These are phyloP conservation scores for Pycnonotus jocosus DNA, from an alignment of 2,113 vertebrate species.

Conservation along the genomic window DNA sequence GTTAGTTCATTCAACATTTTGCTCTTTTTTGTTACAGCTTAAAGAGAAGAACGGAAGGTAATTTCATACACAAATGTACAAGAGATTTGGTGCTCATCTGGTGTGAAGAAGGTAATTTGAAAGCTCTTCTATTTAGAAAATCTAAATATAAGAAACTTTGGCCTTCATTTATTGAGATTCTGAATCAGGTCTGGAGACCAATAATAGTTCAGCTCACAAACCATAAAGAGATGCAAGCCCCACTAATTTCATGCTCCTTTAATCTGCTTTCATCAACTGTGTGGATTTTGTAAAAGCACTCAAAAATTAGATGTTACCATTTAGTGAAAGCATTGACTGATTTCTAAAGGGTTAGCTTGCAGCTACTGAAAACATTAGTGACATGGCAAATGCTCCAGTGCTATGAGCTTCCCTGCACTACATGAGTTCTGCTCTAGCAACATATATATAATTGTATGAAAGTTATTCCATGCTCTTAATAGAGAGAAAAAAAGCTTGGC, in stretches of 20 bases:
- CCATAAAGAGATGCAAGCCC: slow-evolving; percentile 18
- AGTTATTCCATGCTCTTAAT: neutral
- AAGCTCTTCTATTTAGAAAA: slow-evolving; percentile 39
- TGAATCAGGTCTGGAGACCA: slow-evolving; percentile 30
- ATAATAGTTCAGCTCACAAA: slow-evolving; percentile 37
- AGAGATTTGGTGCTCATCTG: slow-evolving; percentile 34
- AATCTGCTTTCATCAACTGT: slow-evolving; percentile 51
- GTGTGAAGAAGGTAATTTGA: slow-evolving; percentile 41
- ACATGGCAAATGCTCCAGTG: neutral
- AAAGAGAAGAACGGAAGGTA: slow-evolving; percentile 20
- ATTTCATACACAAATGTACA: slow-evolving; percentile 50
- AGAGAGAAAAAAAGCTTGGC: neutral
- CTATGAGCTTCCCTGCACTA: neutral
- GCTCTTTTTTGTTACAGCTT: slow-evolving; percentile 12
- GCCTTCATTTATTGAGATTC: slow-evolving; percentile 10
- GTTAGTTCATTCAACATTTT: slow-evolving; percentile 36
- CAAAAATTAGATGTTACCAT: slow-evolving; percentile 55
- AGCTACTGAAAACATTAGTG: slow-evolving; percentile 24
- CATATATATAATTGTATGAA: neutral
- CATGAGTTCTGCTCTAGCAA: neutral
- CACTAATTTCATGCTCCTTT: slow-evolving; percentile 56
- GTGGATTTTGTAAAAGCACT: slow-evolving; percentile 31
- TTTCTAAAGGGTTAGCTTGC: slow-evolving; percentile 46
- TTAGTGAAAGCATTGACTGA: slow-evolving; percentile 52
- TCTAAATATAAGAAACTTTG: slow-evolving; percentile 38